Conservation (phyloP, 2,888 invertebrate genomes). For the Lochmaea crataegi region DNA sequence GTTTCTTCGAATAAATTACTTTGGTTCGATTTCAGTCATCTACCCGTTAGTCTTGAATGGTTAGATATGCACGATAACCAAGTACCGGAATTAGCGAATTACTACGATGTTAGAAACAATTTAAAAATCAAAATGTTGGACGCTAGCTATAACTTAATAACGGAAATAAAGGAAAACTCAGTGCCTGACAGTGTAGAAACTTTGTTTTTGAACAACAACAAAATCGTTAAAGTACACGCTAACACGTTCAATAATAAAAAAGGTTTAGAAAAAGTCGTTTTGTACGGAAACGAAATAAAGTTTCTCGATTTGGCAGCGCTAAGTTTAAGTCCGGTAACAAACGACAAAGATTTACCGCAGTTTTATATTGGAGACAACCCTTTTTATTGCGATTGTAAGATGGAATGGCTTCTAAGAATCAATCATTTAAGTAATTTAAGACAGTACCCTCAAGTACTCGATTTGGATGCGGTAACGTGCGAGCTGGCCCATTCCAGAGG, state of each 20-base stretch:
- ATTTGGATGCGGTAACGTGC: conserved; percentile 83
- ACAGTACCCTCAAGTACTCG: conserved; percentile 83
- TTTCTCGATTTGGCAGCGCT: conserved; percentile 80
- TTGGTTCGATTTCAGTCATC: conserved; percentile 84
- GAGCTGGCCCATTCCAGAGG: conserved; percentile 76
- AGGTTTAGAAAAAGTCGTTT: conserved; percentile 79
- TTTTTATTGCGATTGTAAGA: conserved; percentile 85
- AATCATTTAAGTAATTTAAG: conserved; percentile 79
- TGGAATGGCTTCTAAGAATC: conserved; percentile 87
- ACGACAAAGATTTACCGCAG: conserved; percentile 78
- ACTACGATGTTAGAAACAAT: conserved; percentile 74
- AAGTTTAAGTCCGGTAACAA: conserved; percentile 73
- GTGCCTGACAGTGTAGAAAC: conserved; percentile 81
- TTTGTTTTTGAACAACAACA: conserved; percentile 79
- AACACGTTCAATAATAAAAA: conserved; percentile 79
- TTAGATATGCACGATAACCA: conserved; percentile 85
- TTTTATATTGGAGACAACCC: conserved; percentile 87
- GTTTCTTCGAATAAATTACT: conserved; percentile 82
- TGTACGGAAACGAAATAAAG: conserved; percentile 79
- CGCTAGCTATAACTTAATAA: conserved; percentile 78
- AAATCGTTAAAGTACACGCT: conserved; percentile 75
- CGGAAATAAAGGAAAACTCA: conserved; percentile 75
- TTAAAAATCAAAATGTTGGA: conserved; percentile 81
- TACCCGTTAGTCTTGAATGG: conserved; percentile 82
- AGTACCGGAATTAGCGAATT: conserved; percentile 80